Evolutionary conservation across 1,140 invertebrate species (phyloP), one percentile per base, ranked within the genome.

Genomic region (Cylas formicarius): DNA sequence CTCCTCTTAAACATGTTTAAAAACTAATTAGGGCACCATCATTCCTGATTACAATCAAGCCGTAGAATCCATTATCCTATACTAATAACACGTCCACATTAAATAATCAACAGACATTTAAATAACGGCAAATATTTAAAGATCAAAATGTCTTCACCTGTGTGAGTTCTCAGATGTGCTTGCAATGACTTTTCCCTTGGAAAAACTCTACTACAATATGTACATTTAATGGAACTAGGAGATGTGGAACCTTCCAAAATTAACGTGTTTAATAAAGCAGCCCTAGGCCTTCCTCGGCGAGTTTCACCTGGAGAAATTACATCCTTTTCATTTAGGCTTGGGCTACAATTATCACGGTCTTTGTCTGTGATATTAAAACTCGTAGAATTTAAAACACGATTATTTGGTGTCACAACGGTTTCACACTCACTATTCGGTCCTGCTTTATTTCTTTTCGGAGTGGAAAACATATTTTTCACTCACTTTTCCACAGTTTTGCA

Each of bases 101-200:
- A 23, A 24, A 32, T 42, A 21, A 42, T 28, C 28, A 35, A 16
- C 1, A 37, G 44, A 37, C 37, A 51, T 51, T 52, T 52, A 48
- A 48, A 48, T 44, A 46, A 43, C 27, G 44, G 22, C 36, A 53
- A n/a, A 48, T 23, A 52, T 43, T 50, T 50, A 50, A 44, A 44
- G 41, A 44, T 50, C 41, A 44, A 44, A 8, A 35, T 50, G 31
- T 52, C 33, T 55, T 58, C 67, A 83, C 83, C 84, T 60, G 85
- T 88, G 55, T 88, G 86, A 2, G 82, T 87, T 52, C 85, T 70
- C 19, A 85, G 62, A 62, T 88, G 86, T n/a, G 84, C 84, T 63
- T 86, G 82, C 0, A 87, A 67, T 10, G 81, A 84, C 66, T 89
- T 89, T 60, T 86, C 84, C 49, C 85, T 65, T 5, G 85, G 85